Conservation (phyloP, 2,797 vertebrate genomes). For the Poecilia wingei region DNA sequence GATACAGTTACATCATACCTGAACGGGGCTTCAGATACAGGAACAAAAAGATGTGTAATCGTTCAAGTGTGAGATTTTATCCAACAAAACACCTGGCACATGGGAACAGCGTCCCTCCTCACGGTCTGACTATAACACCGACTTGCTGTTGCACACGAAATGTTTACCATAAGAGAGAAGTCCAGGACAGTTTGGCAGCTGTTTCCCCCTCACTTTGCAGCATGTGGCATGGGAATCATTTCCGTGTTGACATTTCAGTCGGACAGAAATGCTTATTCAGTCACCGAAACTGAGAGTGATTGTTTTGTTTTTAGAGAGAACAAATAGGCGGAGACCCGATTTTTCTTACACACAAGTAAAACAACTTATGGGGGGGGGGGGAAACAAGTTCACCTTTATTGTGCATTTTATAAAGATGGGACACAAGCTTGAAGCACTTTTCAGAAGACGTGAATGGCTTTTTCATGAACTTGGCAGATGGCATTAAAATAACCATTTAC, state of each 20-base stretch:
- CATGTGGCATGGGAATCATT: not conserved
- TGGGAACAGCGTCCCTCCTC: not conserved
- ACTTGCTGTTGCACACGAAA: not conserved
- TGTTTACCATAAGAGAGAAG: not conserved
- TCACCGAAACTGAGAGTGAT: not conserved
- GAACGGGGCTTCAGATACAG: not conserved
- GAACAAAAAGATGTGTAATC: not conserved
- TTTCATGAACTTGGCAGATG: not conserved
- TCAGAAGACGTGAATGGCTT: not conserved
- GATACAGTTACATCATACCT: not conserved
- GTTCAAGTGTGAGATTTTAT: slow-evolving; percentile 6
- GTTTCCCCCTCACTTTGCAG: not conserved
- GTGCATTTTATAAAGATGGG: not conserved
- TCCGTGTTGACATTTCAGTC: not conserved
- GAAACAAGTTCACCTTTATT: not conserved
- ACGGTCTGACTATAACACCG: not conserved
- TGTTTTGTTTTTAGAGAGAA: not conserved
- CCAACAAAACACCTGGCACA: not conserved
- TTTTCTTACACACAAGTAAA: not conserved
- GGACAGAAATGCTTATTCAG: not conserved
- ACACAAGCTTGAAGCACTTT: not conserved
- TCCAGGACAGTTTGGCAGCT: not conserved
- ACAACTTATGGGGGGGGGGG: not conserved
- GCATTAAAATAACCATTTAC: not conserved
- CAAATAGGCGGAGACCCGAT: not conserved